phyloP scores from a whole-genome alignment of 2,888 invertebrate species.

The Drosophila conformis region DNA sequence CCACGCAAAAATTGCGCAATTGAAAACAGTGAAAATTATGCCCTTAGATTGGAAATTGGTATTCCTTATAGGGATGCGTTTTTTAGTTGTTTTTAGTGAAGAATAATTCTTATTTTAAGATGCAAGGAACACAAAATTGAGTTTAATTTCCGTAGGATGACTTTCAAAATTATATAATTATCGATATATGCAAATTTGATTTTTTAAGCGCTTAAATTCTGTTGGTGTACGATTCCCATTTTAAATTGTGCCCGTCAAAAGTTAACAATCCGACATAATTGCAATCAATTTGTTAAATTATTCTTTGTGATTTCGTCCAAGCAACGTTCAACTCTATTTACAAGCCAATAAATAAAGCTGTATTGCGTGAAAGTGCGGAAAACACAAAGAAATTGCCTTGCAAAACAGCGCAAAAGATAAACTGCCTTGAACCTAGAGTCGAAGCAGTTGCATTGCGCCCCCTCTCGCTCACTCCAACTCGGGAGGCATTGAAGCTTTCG shows the following conservation, averaged over 20 bases:
- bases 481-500: slow-evolving; percentile 53
- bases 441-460: slow-evolving; percentile 7
- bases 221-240: not conserved
- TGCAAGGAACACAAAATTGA: not conserved
- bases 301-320: not conserved
- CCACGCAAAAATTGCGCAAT: slow-evolving; percentile 5
- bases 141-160: not conserved
- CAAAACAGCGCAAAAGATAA: slow-evolving; percentile 9
- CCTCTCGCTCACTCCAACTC: slow-evolving; percentile 6
- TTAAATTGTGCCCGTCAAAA: not conserved
- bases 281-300: not conserved
- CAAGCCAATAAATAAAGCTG: not conserved
- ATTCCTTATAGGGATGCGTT: not conserved
- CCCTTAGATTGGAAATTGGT: not conserved
- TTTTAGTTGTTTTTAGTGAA: not conserved
- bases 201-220: not conserved
- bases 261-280: not conserved
- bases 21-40: not conserved
- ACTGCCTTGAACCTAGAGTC: slow-evolving; percentile 46
- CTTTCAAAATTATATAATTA: not conserved
- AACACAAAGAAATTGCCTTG: slow-evolving; percentile 16
- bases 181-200: not conserved
- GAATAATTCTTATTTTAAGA: not conserved
- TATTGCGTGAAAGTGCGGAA: slow-evolving; percentile 9
- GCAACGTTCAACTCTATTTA: not conserved